Evolutionary conservation across 2,888 invertebrate species (phyloP), one percentile per base, ranked within the genome.

Genomic region (Pristionchus fissidentatus): DNA sequence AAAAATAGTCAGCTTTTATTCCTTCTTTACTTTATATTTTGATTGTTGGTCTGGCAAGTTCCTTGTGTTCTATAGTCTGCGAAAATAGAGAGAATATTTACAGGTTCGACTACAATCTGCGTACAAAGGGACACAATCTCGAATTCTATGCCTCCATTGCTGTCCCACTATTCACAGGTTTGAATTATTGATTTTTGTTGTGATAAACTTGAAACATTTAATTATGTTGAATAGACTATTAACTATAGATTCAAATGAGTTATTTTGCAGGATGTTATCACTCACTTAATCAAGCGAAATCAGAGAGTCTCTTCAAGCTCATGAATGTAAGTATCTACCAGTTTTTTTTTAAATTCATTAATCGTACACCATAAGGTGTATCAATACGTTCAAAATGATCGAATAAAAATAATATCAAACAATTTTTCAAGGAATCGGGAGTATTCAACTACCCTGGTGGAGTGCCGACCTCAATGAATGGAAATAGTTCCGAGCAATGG

Each of bases 111-210:
- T 90, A 86, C 85, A 89, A 91, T 62, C 29, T 88, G 38, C 85
- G 88, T 15, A 87, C 86, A 0, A 78, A 86, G 49, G 81, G 77
- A 15, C 88, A 91, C 78, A 90, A 89, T 77, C 77, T 85, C 5
- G 81, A 84, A 19, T 90, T 89, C 86, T 91, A 90, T 83, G 86
- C 90, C 1, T 85, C 87, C 10, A 87, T 95, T 89, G 93, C 96
- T 13, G 94, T 95, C 0, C 96, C 96, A 0, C 93, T 96, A 3
- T 96, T 96, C 95, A 94, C 95, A 84, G 93, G 75, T 75, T 75
- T 32, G 73, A 10, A 32, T 8, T 73, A 22, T 41, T n/a, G 3
- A 70, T 0, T 38, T 66, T n/a, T 1, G 35, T 1, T 22, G 38
- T 10, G 19, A 66, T 2, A 66, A 10, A 29, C 13, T 66, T 66